phyloP scores from a whole-genome alignment of 2,113 vertebrate species.

The Polypterus senegalus region DNA sequence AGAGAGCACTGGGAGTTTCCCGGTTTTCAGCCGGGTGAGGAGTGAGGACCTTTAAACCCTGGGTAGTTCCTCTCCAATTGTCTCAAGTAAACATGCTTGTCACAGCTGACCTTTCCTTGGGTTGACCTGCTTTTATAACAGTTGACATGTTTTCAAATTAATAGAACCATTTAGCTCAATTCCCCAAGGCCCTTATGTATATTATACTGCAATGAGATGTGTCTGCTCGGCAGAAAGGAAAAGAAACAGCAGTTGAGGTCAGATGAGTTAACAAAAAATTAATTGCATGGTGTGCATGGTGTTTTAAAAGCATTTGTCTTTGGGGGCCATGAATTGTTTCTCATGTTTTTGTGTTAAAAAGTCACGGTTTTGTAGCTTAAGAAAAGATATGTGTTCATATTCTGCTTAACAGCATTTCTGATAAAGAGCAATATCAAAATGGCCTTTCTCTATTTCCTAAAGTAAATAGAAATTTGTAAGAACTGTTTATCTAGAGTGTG shows the following conservation, averaged over 20 bases:
- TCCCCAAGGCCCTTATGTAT: conserved; percentile 59
- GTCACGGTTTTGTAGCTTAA: too few species aligned
- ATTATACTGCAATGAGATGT: conserved; percentile 67
- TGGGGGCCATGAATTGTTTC: too few species aligned
- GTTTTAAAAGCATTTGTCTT: too few species aligned
- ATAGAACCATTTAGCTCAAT: conserved; percentile 61
- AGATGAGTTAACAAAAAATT: conserved; percentile 24
- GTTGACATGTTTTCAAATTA: conserved; percentile 70
- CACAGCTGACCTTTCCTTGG: conserved; percentile 63
- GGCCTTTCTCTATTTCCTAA: too few species aligned
- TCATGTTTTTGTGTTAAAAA: too few species aligned
- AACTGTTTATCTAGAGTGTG: too few species aligned
- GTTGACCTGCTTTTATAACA: conserved; percentile 67
- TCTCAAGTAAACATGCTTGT: conserved; percentile 64
- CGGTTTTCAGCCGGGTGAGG: conserved; percentile 44
- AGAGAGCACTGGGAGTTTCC: conserved; percentile 25
- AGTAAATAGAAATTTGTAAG: too few species aligned
- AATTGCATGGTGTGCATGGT: too few species aligned
- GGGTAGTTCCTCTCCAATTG: conserved; percentile 39
- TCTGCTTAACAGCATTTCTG: too few species aligned
- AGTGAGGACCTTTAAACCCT: conserved; percentile 51
- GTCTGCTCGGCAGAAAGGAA: conserved; percentile 56
- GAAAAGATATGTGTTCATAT: too few species aligned
- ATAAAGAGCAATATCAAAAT: too few species aligned
- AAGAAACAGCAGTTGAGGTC: conserved; percentile 46